These are phyloP conservation scores for Drosophila albomicans DNA, from an alignment of 1,140 invertebrate genomes.

Conservation along the genomic window DNA sequence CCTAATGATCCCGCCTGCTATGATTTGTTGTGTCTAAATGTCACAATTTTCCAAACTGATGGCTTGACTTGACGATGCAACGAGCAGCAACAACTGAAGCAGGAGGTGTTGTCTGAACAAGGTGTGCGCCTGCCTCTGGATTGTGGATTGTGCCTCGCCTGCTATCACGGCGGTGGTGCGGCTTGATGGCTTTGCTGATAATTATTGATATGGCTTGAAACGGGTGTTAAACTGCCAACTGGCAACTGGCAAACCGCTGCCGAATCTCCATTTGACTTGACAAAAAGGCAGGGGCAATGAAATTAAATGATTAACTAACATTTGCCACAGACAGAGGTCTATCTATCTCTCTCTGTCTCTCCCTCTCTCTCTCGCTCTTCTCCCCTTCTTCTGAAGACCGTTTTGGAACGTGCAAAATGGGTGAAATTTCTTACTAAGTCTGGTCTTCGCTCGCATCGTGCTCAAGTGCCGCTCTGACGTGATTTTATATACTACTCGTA, in stretches of 20 bases:
- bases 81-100: neutral
- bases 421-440: slow-evolving; percentile 65
- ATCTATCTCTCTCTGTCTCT: neutral
- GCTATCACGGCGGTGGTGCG: slow-evolving; percentile 30
- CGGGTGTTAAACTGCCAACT: slow-evolving; percentile 42
- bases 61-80: slow-evolving; percentile 13
- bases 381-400: too few species aligned
- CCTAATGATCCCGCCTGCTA: slow-evolving; percentile 74
- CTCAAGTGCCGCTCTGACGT: slow-evolving; percentile 54
- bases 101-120: slow-evolving; percentile 22
- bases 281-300: slow-evolving; percentile 72
- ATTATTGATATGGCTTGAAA: slow-evolving; percentile 66
- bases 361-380: neutral
- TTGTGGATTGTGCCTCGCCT: slow-evolving; percentile 8
- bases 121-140: slow-evolving; percentile 33
- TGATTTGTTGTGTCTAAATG: slow-evolving; percentile 83
- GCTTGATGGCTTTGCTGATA: slow-evolving; percentile 72
- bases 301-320: slow-evolving; percentile 83
- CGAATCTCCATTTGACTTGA: slow-evolving; percentile 64
- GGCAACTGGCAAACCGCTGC: slow-evolving; percentile 23
- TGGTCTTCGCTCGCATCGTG: slow-evolving; percentile 45
- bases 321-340: slow-evolving; percentile 23
- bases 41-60: slow-evolving; percentile 76
- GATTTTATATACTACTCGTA: slow-evolving; percentile 24
- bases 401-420: slow-evolving; percentile 73